Evolutionary conservation across 2,888 invertebrate species (phyloP).

Genomic region (Xylophagus ater): DNA sequence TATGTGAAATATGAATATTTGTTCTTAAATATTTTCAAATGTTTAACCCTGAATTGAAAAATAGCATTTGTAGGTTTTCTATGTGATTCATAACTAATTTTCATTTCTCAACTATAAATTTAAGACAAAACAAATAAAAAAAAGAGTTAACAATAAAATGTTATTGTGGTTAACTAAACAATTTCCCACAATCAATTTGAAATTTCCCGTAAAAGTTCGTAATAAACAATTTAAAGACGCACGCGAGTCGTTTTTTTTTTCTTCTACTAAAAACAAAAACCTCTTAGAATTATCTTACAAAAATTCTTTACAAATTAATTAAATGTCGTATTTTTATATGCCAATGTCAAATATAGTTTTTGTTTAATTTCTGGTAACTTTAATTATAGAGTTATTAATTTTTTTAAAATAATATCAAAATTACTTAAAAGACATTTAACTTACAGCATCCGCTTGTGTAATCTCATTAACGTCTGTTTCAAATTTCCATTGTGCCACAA

Average conservation of each 20-base stretch:
- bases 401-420: not conserved
- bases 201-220: conserved; percentile 7
- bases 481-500: conserved; percentile 82
- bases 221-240: conserved; percentile 5
- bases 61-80: no score
- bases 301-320: no score
- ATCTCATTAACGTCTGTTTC: conserved; percentile 77
- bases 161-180: conserved; percentile 5
- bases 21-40: no score
- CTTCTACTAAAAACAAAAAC: no score
- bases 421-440: conserved; percentile 32
- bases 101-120: no score
- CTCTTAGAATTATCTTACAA: no score
- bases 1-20: no score
- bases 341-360: conserved; percentile 16
- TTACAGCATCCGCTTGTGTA: conserved; percentile 73
- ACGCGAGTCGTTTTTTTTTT: no score
- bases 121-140: not conserved
- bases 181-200: conserved; percentile 11
- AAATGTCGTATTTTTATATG: conserved; percentile 16
- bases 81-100: no score
- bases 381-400: not conserved
- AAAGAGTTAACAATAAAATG: conserved; percentile 4
- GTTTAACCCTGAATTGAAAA: no score
- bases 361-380: not conserved